Conservation (phyloP, 2,797 vertebrate species). For the Protosalanx chinensis region DNA sequence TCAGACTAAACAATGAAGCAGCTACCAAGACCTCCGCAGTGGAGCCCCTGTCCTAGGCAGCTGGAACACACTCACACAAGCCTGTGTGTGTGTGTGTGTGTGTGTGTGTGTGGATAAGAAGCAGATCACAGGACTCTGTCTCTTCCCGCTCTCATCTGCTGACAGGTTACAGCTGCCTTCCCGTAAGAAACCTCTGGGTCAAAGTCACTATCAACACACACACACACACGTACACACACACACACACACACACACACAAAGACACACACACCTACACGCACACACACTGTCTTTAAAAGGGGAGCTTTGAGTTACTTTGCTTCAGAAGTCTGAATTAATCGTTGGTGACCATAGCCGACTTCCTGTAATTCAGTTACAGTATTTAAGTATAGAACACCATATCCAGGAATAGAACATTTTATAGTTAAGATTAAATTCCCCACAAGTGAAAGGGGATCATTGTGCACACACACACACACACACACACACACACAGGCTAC, state of each 20-base stretch:
- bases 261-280: no score
- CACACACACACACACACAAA: neutral
- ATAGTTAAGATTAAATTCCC: neutral
- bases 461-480: neutral
- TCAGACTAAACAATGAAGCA: neutral
- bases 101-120: slow-evolving; percentile 3
- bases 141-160: slow-evolving; percentile 30
- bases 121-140: slow-evolving; percentile 16
- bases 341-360: no score
- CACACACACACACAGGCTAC: neutral
- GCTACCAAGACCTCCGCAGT: neutral
- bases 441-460: neutral
- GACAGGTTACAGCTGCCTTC: slow-evolving; percentile 49
- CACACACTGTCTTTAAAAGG: no score
- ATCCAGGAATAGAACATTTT: slow-evolving; percentile 6
- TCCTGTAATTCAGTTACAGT: no score
- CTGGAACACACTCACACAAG: neutral
- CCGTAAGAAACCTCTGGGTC: slow-evolving; percentile 41
- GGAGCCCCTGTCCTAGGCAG: neutral
- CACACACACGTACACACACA: neutral
- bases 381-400: neutral
- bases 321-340: no score
- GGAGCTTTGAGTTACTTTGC: no score
- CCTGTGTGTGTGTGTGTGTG: slow-evolving; percentile 3
- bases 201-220: slow-evolving; percentile 39